Evolutionary conservation across 2,888 invertebrate genomes (phyloP).

Genomic region (Eilema griseolum): DNA sequence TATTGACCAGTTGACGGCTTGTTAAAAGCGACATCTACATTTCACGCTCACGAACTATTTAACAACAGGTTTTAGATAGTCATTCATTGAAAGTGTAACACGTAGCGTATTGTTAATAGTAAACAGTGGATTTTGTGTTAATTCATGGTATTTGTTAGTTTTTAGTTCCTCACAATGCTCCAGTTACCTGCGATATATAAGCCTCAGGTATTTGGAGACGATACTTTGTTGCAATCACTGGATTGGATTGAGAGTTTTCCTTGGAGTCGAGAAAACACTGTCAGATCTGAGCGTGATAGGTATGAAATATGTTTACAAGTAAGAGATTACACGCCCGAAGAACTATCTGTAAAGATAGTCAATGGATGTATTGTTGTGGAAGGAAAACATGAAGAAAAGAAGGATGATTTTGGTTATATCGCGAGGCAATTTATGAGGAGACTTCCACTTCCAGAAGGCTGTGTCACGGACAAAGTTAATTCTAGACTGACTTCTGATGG

Average conservation of each 20-base stretch:
- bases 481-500: conserved; percentile 70
- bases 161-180: conserved; percentile 37
- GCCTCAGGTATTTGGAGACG: conserved; percentile 69
- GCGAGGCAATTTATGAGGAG: conserved; percentile 70
- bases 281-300: conserved; percentile 61
- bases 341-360: conserved; percentile 65
- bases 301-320: conserved; percentile 69
- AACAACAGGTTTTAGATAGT: conserved; percentile 38
- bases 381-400: conserved; percentile 73
- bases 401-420: conserved; percentile 70
- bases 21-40: conserved; percentile 51
- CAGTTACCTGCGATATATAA: conserved; percentile 45
- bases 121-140: conserved; percentile 34
- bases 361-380: conserved; percentile 69
- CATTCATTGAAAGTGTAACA: conserved; percentile 22
- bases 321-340: conserved; percentile 69
- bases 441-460: conserved; percentile 67
- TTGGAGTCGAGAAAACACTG: conserved; percentile 67
- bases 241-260: conserved; percentile 77
- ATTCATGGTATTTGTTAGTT: conserved; percentile 44
- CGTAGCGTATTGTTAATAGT: conserved; percentile 19
- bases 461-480: conserved; percentile 61
- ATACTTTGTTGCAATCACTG: conserved; percentile 70
- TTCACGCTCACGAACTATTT: conserved; percentile 33
- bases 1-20: neutral